phyloP scores from a whole-genome alignment of 2,888 invertebrate genomes.

The Cybosia mesomella region DNA sequence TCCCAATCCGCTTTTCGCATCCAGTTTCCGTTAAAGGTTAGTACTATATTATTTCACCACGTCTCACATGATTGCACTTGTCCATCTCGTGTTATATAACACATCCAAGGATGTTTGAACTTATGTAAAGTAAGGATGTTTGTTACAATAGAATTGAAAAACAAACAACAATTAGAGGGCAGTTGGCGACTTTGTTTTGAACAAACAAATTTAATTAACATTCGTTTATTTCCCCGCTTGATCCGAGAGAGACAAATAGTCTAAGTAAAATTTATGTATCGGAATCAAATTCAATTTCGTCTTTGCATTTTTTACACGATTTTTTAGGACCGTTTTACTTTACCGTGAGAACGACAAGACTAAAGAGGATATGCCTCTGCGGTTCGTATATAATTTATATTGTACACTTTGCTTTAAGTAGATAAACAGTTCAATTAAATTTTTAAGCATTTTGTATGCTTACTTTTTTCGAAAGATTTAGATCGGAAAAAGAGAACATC shows the following conservation, averaged over 20 bases:
- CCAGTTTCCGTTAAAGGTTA: too few relatives aligned
- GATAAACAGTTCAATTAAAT: too few relatives aligned
- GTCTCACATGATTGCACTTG: background rate
- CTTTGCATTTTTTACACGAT: constrained; percentile 84
- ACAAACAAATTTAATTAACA: constrained; percentile 84
- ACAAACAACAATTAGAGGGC: constrained; percentile 77
- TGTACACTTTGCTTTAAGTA: background rate
- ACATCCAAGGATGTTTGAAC: background rate
- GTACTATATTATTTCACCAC: too few relatives aligned
- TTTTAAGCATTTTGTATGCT: too few relatives aligned
- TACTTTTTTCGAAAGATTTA: too few relatives aligned
- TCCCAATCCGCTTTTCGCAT: too few relatives aligned
- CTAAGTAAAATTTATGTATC: constrained; percentile 87
- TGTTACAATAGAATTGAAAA: constrained; percentile 54
- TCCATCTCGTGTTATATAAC: background rate
- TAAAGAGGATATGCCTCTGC: constrained; percentile 61
- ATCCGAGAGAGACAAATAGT: constrained; percentile 84
- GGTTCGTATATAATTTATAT: background rate
- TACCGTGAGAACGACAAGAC: constrained; percentile 60
- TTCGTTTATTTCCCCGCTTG: constrained; percentile 80
- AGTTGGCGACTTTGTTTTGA: constrained; percentile 74
- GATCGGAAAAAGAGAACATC: too few relatives aligned
- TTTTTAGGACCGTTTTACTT: constrained; percentile 76
- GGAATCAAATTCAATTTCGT: constrained; percentile 86
- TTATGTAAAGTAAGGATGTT: constrained; percentile 15